Evolutionary conservation across 2,113 vertebrate genomes (phyloP).

Genomic region (Nyctibius bracteatus): DNA sequence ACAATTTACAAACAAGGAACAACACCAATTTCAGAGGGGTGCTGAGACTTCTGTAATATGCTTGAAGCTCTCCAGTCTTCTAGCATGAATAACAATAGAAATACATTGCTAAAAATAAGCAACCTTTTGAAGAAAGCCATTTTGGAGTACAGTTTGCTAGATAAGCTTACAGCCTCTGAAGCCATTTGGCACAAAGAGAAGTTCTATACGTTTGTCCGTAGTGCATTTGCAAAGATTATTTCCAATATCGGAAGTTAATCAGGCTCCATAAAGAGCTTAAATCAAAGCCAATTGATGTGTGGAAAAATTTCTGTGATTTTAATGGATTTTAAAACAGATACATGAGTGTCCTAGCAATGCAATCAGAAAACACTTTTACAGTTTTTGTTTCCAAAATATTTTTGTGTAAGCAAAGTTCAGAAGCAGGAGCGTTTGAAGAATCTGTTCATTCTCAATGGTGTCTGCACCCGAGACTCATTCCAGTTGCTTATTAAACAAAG

Average conservation of each 20-base stretch:
- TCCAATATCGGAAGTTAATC: neutral
- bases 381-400: constrained; percentile 36
- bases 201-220: fast-evolving
- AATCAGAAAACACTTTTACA: constrained; percentile 52
- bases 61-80: neutral
- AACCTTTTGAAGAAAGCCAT: neutral
- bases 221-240: neutral
- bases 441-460: constrained; percentile 33
- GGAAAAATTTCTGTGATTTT: neutral
- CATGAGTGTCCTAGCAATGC: neutral
- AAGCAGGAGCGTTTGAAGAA: constrained; percentile 19
- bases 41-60: neutral
- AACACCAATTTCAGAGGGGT: neutral
- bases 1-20: neutral
- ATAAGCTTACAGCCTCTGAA: neutral
- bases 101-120: neutral
- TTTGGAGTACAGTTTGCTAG: neutral
- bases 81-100: neutral
- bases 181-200: neutral
- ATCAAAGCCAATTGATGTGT: neutral
- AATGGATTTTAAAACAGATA: neutral
- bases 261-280: neutral
- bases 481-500: constrained; percentile 49
- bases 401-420: constrained; percentile 40
- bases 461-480: constrained; percentile 50